Evolutionary conservation across 2,113 vertebrate species (phyloP), one percentile per base, ranked within the genome.

Genomic region (Anseranas semipalmata): DNA sequence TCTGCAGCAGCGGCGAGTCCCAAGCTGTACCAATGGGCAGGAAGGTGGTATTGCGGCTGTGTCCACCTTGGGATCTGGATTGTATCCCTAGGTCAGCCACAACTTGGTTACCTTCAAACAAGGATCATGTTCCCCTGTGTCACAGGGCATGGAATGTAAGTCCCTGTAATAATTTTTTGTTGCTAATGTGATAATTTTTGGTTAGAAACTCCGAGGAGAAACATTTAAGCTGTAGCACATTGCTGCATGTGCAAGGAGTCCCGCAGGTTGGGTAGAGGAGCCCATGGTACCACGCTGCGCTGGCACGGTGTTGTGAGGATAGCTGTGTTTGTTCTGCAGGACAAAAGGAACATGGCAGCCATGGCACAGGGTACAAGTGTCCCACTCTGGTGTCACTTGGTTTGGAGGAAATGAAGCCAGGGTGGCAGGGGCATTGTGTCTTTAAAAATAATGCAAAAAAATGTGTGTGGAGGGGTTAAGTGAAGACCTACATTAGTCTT

Each of bases 401-500:
- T 85, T 71, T 84, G 45, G 22, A 77, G 28, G 28, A 82, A 87
- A 88, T 16, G 27, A 90, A 92, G 21, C 55, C 2, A 2, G 24
- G 66, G 12, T 52, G 50, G n/a, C 63, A 33, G 9, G 32, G 48
- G 14, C 50, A n/a, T 25, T 67, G 17, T 75, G 27, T 41, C 75
- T 95, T 81, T 55, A 75, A 48, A 94, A 90, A 83, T 60, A 91
- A 68, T 37, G 27, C 41, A 20, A 35, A 72, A 95, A 86, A 76
- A n/a, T 58, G 30, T 13, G 21, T 20, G 9, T 16, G 25, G n/a
- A 28, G 8, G 7, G 24, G 15, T 82, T 77, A 62, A 85, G 39
- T 80, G 86, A 91, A 89, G 88, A 67, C 83, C 67, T 79, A 52
- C 28, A 12, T 85, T 94, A 66, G 71, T 85, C 32, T 95, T 72